Percentiles rank a stretch among this genome's conserved stretches.
Evolutionary conservation across 1,140 invertebrate species (phyloP).

Genomic region (Papilio polytes): DNA sequence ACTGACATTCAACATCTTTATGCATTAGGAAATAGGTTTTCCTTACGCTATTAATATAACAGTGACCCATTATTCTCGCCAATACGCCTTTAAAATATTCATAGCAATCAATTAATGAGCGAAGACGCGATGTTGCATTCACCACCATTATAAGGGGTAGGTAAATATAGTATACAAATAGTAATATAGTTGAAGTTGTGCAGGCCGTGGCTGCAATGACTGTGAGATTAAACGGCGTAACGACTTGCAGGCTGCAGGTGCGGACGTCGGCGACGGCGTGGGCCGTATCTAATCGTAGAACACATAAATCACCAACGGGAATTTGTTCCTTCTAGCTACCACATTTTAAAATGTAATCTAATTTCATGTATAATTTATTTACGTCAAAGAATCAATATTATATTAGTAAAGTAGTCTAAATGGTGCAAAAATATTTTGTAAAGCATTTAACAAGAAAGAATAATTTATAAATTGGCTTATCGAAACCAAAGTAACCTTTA

Average conservation of each 20-base stretch:
- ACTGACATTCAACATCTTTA: neutral
- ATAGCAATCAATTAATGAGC: too few species aligned
- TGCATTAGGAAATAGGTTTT: neutral
- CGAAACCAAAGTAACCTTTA: neutral
- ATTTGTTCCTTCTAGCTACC: slow-evolving; percentile 1
- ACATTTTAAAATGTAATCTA: slow-evolving; percentile 6
- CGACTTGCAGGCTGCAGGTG: slow-evolving; percentile 25
- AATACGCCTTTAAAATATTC: too few species aligned
- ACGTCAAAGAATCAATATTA: neutral
- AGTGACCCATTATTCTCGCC: too few species aligned
- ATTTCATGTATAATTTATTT: neutral
- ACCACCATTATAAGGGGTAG: neutral
- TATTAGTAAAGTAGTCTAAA: neutral
- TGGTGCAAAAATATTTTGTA: too few species aligned
- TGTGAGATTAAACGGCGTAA: slow-evolving; percentile 26
- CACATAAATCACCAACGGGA: slow-evolving; percentile 26
- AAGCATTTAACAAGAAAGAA: too few species aligned
- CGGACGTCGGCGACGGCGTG: slow-evolving; percentile 20
- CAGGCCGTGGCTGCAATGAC: neutral
- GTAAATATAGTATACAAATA: neutral
- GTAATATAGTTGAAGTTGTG: neutral
- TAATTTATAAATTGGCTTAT: neutral
- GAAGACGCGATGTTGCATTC: too few species aligned
- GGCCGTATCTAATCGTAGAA: slow-evolving; percentile 22
- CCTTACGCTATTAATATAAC: neutral